Base-by-base conservation (phyloP, 2,888 invertebrate species). In the Hirtodrosophila confusa region DNA sequence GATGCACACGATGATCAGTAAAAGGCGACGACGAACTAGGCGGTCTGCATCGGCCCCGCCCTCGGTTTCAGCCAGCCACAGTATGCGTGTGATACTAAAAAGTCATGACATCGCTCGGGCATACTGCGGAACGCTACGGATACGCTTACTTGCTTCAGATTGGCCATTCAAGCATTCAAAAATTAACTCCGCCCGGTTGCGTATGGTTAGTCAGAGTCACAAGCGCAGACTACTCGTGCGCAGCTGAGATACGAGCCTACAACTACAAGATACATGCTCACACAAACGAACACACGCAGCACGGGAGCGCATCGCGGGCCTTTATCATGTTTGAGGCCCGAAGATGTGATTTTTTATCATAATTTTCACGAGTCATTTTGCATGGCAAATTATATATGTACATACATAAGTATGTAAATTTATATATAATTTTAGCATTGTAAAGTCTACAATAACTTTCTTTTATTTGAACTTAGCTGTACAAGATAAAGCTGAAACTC, bases 111-210 rank as follows among this genome's bases (percentile, higher is more conserved):
- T 89, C 89, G 78, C 84, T 86, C 84, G 84, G 78, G 79, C 78
- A 88, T 73, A 75, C 87, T 75, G 89, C 87, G 88, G 73, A 89
- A 87, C 88, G 88, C 88, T 88, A 86, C 88, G 88, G 91, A 89
- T 88, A 91, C 90, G 91, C 89, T 91, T 85, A 88, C 90, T 90
- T 89, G 90, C 88, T 89, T 90, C 88, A 91, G 90, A 91, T 91
- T 91, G 91, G 91, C 91, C 91, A 86, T 91, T 91, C 91, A 91
- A 90, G 90, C 91, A 90, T 91, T 89, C 78, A 80, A 80, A 86
- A 90, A 90, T 89, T 90, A 90, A 89, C 91, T 90, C 91, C 91
- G 90, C 91, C 91, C 90, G 90, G 86, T 87, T 89, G 88, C 87
- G 83, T 86, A 80, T 84, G 86, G 86, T 88, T 86, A 88, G 85